These are phyloP conservation scores for Acrocera orbiculus DNA, from an alignment of 2,888 invertebrate genomes.

Conservation along the genomic window DNA sequence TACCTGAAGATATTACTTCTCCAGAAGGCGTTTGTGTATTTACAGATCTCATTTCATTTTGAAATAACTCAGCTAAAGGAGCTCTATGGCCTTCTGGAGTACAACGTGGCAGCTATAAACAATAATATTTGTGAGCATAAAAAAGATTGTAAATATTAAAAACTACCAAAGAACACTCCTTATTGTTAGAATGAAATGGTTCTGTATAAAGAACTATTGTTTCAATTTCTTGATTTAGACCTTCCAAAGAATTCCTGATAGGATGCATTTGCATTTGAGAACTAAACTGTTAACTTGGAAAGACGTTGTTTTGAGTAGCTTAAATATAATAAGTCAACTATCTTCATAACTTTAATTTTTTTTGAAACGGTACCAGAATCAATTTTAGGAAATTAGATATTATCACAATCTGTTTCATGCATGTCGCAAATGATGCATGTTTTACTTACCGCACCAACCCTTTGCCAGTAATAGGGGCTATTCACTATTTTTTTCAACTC, in stretches of 20 bases:
- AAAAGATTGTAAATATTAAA: background rate
- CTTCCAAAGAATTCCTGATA: slow-evolving; percentile 70
- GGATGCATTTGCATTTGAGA: slow-evolving; percentile 37
- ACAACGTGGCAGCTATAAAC: slow-evolving; percentile 34
- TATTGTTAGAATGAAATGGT: slow-evolving; percentile 16
- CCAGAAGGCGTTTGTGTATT: slow-evolving; percentile 74
- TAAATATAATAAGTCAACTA: background rate
- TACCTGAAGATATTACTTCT: slow-evolving; percentile 51
- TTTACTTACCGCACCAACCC: too few species aligned
- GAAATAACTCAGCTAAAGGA: slow-evolving; percentile 58
- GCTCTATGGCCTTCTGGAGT: slow-evolving; percentile 76
- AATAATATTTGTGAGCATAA: background rate
- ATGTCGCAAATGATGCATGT: too few species aligned
- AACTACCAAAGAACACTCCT: slow-evolving; percentile 14
- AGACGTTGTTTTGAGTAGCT: background rate
- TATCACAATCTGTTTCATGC: too few species aligned
- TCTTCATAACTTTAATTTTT: too few species aligned
- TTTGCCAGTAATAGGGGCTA: too few species aligned
- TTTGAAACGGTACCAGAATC: too few species aligned
- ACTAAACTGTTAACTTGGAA: slow-evolving; percentile 31
- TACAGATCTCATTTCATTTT: slow-evolving; percentile 41
- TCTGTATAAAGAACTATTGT: slow-evolving; percentile 47
- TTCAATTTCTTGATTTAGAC: slow-evolving; percentile 74
- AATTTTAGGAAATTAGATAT: too few species aligned
- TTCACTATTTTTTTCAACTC: too few species aligned